Percentiles rank a stretch among this genome's conserved stretches.
These are phyloP conservation scores for Willowsia nigromaculata DNA, from an alignment of 2,888 invertebrate genomes.

Conservation along the genomic window DNA sequence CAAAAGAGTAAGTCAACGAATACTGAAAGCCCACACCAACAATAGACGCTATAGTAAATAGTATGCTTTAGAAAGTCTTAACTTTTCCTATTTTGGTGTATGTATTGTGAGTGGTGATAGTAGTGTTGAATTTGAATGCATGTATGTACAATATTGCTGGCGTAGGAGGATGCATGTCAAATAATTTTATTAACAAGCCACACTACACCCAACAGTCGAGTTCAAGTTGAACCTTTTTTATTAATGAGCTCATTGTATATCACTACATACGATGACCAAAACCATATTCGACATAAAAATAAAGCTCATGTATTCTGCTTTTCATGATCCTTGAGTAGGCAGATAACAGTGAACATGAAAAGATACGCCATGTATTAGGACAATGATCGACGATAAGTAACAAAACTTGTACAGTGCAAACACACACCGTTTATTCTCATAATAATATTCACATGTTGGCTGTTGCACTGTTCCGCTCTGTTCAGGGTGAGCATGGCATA, in stretches of 20 bases:
- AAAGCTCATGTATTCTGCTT: not conserved
- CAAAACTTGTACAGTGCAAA: not conserved
- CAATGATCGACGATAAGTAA: not conserved
- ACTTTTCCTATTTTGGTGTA: not conserved
- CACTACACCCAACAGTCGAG: not conserved
- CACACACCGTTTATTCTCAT: not conserved
- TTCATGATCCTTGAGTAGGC: not conserved
- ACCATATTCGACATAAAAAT: not conserved
- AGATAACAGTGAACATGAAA: not conserved
- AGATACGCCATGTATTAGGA: not conserved
- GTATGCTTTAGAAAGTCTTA: not conserved
- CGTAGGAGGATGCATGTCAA: constrained; percentile 35
- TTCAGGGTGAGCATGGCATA: not conserved
- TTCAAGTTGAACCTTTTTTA: constrained; percentile 1
- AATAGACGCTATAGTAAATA: not conserved
- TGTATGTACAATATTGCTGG: not conserved
- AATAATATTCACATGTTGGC: too few relatives aligned
- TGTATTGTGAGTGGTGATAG: not conserved
- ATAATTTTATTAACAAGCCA: not conserved
- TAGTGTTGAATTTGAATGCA: too few relatives aligned
- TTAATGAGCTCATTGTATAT: constrained; percentile 38
- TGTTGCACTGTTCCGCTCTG: constrained; percentile 41
- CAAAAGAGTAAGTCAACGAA: not conserved
- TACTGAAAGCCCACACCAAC: constrained; percentile 11
- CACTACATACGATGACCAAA: not conserved